phyloP scores from a whole-genome alignment of 2,888 invertebrate species.

The Noctua janthe region DNA sequence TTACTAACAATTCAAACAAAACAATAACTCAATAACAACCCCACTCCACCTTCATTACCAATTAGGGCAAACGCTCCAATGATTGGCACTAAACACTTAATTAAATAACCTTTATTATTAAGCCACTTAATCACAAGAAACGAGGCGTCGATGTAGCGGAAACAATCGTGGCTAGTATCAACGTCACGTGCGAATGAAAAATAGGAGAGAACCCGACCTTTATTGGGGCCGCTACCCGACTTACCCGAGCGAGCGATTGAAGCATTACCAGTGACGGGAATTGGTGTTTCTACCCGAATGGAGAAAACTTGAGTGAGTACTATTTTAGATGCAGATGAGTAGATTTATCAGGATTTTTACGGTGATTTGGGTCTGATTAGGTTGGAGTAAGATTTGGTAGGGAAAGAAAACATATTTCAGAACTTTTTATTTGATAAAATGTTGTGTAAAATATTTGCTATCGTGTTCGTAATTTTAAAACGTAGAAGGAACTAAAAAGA shows the following conservation, averaged over 20 bases:
- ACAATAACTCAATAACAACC: conserved; percentile 10
- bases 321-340: conserved; percentile 41
- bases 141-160: conserved; percentile 41
- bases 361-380: conserved; percentile 17
- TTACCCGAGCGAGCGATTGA: conserved; percentile 40
- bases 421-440: neutral
- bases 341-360: conserved; percentile 40
- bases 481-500: neutral
- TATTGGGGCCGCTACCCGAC: conserved; percentile 50
- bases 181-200: conserved; percentile 66
- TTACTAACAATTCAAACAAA: neutral
- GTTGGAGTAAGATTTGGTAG: neutral
- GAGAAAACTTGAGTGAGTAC: conserved; percentile 31
- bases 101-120: conserved; percentile 58
- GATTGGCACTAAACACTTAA: conserved; percentile 41
- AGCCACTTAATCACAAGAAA: conserved; percentile 57
- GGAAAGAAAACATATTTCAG: neutral
- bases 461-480: neutral
- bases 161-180: conserved; percentile 46
- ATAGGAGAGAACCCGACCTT: conserved; percentile 51
- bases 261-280: conserved; percentile 50
- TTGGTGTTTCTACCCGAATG: conserved; percentile 54
- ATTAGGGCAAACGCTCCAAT: conserved; percentile 22
- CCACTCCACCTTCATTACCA: conserved; percentile 3
- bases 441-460: neutral